These are phyloP conservation scores for Pipistrellus pygmaeus DNA, from an alignment of 2,797 vertebrate genomes.

Conservation along the genomic window DNA sequence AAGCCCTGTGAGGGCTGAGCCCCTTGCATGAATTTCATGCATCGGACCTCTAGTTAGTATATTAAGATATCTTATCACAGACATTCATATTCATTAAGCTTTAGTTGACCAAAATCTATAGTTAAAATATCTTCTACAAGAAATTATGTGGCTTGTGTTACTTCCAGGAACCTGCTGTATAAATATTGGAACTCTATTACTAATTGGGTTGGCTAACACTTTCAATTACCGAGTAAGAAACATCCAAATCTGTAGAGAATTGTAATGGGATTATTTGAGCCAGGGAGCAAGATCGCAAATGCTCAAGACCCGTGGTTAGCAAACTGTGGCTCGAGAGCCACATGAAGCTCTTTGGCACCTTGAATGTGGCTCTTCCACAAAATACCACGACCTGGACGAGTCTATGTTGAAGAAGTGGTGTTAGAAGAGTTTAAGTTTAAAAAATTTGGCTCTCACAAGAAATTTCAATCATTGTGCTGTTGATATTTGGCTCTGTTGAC, in stretches of 20 bases:
- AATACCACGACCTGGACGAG: too few relatives aligned
- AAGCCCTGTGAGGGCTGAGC: too few relatives aligned
- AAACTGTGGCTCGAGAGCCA: too few relatives aligned
- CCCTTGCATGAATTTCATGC: too few relatives aligned
- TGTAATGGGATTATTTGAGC: neutral
- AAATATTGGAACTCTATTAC: conserved; percentile 7
- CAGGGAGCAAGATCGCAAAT: neutral
- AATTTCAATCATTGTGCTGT: too few relatives aligned
- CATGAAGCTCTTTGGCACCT: too few relatives aligned
- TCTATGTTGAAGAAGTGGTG: too few relatives aligned
- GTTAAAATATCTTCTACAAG: neutral
- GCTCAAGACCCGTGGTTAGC: too few relatives aligned
- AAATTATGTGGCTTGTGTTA: neutral
- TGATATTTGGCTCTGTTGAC: too few relatives aligned
- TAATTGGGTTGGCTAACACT: neutral
- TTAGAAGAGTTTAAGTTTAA: too few relatives aligned
- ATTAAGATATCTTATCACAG: neutral
- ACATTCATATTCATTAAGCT: neutral
- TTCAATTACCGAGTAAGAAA: neutral
- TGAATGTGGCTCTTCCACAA: too few relatives aligned
- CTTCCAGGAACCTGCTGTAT: neutral
- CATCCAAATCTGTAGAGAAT: neutral
- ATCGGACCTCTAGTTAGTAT: neutral
- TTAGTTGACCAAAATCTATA: neutral
- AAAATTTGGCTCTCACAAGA: too few relatives aligned